Base-by-base conservation (phyloP, 2,888 invertebrate species). In the Clivina fossor region DNA sequence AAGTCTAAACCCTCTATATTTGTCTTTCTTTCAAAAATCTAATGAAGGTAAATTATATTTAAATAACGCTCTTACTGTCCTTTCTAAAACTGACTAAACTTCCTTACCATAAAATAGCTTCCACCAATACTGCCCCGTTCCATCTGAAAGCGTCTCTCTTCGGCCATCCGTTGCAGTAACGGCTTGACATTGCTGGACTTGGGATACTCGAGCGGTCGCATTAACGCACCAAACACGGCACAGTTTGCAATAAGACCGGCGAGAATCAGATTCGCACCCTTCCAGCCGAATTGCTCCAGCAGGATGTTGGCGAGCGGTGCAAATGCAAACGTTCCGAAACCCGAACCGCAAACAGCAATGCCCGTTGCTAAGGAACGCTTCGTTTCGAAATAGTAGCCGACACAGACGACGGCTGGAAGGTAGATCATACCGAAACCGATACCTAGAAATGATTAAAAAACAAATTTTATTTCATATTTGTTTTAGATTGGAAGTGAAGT, bases 371-470 rank as follows among this genome's bases (percentile, higher is more conserved):
- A 77, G 8, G 96, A 93, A 59, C 96, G 81, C 66, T 92, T 90
- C 40, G 93, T 91, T 76, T 97, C 96, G 76, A 98, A 98, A 78
- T 97, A 97, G 76, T 95, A 95, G 4, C 95, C 94, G 19, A 97
- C 96, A 50, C 93, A 93, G 8, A 97, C 96, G 30, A 98, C 96
- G 1, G 97, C 96, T 0, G 97, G 97, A 40, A 98, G 80, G 75
- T 94, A 95, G 67, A 94, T 92, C 78, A 94, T 83, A 60, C 94
- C 93, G 70, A 94, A 92, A 16, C 94, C 94, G 65, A 94, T 84
- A 61, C 93, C 92, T 91, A 78, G n/a, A n/a, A n/a, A n/a, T n/a
- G n/a, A n/a, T n/a, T n/a, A n/a, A n/a, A n/a, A n/a, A n/a, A n/a
- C n/a, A n/a, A n/a, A n/a, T 33, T 11, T 32, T 32, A 32, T 13